Evolutionary conservation across 1,140 invertebrate genomes (phyloP).

Genomic region (Trissolcus basalis): DNA sequence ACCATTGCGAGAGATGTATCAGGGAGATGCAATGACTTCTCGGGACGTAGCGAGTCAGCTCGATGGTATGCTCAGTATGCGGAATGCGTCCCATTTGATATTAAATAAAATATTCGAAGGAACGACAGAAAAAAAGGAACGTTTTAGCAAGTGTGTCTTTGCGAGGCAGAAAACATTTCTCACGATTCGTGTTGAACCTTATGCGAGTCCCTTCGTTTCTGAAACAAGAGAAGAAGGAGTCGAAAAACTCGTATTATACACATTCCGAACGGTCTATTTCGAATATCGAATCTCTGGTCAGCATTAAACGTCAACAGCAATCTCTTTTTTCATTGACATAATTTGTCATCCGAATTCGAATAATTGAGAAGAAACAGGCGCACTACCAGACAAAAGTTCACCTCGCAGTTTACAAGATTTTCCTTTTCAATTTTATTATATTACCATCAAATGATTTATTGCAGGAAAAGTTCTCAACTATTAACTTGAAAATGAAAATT

Average conservation of each 20-base stretch:
- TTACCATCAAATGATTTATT: slow-evolving; percentile 32
- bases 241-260: slow-evolving; percentile 15
- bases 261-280: slow-evolving; percentile 24
- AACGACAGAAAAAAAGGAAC: slow-evolving; percentile 50
- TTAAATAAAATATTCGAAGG: slow-evolving; percentile 74
- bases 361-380: slow-evolving; percentile 1
- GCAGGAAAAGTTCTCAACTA: slow-evolving; percentile 18
- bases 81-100: slow-evolving; percentile 71
- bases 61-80: slow-evolving; percentile 71
- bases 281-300: slow-evolving; percentile 3
- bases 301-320: slow-evolving; percentile 8
- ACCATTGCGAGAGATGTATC: slow-evolving; percentile 60
- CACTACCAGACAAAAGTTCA: too few species aligned
- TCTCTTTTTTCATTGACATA: slow-evolving; percentile 7
- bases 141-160: slow-evolving; percentile 57
- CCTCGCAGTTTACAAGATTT: neutral
- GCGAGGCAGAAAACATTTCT: slow-evolving; percentile 57
- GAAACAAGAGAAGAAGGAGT: slow-evolving; percentile 15
- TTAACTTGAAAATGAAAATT: slow-evolving; percentile 36
- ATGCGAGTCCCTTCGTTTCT: slow-evolving; percentile 39
- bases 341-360: slow-evolving; percentile 21
- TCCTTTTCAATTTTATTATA: neutral
- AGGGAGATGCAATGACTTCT: slow-evolving; percentile 61
- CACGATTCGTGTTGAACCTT: slow-evolving; percentile 62
- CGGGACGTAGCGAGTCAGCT: slow-evolving; percentile 62